phyloP scores from a whole-genome alignment of 2,113 vertebrate species.

The Rynchops niger region DNA sequence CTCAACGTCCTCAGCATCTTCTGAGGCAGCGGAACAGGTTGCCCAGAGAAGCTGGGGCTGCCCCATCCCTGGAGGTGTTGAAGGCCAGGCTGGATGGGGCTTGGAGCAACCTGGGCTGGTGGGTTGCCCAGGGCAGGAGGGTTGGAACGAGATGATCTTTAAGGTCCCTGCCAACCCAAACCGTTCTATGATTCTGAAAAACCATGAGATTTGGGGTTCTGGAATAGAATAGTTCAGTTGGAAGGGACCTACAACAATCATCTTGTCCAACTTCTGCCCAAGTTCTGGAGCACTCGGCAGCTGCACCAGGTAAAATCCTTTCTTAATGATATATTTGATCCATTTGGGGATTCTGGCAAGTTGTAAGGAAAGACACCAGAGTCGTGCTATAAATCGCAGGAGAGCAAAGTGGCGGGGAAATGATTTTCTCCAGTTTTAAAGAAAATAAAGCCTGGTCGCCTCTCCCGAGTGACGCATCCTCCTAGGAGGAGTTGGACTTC shows the following conservation, averaged over 20 bases:
- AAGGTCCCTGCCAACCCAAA: too few species aligned
- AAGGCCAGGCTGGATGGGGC: too few species aligned
- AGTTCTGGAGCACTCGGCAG: not conserved
- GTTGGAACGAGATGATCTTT: too few species aligned
- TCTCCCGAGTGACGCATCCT: not conserved
- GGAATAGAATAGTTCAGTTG: not conserved
- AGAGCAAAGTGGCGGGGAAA: not conserved
- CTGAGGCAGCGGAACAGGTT: too few species aligned
- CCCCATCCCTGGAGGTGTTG: too few species aligned
- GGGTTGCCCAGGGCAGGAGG: too few species aligned
- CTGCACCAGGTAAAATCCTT: not conserved
- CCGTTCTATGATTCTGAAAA: not conserved
- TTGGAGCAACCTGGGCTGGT: too few species aligned
- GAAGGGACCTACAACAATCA: not conserved
- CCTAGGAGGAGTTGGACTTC: not conserved
- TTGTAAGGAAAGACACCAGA: not conserved
- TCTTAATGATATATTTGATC: not conserved
- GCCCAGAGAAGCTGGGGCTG: too few species aligned
- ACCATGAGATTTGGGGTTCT: not conserved
- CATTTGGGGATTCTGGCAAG: not conserved
- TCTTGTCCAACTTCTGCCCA: too few species aligned
- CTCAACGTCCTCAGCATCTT: not conserved
- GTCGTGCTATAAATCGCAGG: not conserved
- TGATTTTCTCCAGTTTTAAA: not conserved
- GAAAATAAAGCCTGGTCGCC: not conserved